A percentile compares a stretch with the other conserved stretches of the same genome.
Conservation (phyloP, 2,113 vertebrate species). For the Malurus alboscapulatus region DNA sequence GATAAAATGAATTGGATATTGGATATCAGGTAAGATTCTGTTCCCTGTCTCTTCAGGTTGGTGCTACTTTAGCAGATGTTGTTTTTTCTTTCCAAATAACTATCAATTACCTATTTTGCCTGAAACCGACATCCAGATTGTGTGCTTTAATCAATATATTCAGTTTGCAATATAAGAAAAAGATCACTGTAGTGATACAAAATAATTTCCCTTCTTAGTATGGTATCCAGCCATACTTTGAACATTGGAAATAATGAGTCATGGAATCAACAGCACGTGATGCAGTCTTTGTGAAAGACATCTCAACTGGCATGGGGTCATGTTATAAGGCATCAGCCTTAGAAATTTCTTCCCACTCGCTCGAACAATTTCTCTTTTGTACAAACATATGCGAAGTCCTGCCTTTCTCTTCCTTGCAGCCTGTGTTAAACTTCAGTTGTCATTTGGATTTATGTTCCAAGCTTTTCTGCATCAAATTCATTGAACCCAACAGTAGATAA, state of each 20-base stretch:
- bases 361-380: constrained; percentile 5
- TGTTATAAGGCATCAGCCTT: neutral
- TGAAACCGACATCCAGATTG: neutral
- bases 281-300: constrained; percentile 4
- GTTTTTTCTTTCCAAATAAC: neutral
- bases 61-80: neutral
- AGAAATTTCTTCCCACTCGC: neutral
- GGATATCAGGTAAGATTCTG: neutral
- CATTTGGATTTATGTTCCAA: neutral
- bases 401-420: neutral
- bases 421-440: constrained; percentile 15
- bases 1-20: neutral
- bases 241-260: constrained; percentile 14
- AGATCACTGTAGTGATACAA: neutral
- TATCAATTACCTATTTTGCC: neutral
- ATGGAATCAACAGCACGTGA: neutral
- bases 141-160: neutral
- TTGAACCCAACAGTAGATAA: neutral
- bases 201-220: neutral
- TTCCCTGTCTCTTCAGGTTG: neutral
- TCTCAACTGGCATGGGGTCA: neutral
- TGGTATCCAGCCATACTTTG: neutral
- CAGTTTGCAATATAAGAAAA: neutral
- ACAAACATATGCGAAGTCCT: neutral
- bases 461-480: constrained; percentile 11